phyloP scores from a whole-genome alignment of 1,140 invertebrate genomes.

The Pseudoatta argentina region DNA sequence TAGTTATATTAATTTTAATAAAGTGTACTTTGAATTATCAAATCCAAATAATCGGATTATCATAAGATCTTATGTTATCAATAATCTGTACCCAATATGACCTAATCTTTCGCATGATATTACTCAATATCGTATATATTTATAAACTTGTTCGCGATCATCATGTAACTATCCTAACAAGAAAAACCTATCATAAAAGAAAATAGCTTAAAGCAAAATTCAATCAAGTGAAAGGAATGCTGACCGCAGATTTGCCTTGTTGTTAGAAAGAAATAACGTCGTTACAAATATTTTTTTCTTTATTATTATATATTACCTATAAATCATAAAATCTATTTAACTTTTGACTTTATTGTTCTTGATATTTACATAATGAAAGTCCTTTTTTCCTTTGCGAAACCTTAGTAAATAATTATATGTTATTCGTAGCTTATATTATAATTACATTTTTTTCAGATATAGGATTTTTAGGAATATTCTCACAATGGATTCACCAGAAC shows the following conservation, averaged over 20 bases:
- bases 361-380: neutral
- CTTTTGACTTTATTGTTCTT: neutral
- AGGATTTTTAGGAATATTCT: neutral
- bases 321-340: neutral
- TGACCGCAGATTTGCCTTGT: neutral
- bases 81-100: neutral
- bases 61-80: neutral
- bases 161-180: slow-evolving; percentile 9
- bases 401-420: neutral
- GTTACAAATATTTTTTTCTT: neutral
- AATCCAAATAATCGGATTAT: neutral
- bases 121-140: neutral
- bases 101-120: neutral
- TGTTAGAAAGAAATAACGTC: neutral
- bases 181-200: neutral
- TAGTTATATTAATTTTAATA: neutral
- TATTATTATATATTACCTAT: too few species aligned
- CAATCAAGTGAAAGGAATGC: slow-evolving; percentile 66
- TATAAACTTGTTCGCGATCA: neutral
- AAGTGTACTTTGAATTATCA: neutral
- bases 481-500: slow-evolving; percentile 26
- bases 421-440: neutral
- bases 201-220: slow-evolving; percentile 36
- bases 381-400: neutral
- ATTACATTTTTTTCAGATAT: neutral